phyloP scores from a whole-genome alignment of 1,140 invertebrate genomes.

The Chelonus insularis region DNA sequence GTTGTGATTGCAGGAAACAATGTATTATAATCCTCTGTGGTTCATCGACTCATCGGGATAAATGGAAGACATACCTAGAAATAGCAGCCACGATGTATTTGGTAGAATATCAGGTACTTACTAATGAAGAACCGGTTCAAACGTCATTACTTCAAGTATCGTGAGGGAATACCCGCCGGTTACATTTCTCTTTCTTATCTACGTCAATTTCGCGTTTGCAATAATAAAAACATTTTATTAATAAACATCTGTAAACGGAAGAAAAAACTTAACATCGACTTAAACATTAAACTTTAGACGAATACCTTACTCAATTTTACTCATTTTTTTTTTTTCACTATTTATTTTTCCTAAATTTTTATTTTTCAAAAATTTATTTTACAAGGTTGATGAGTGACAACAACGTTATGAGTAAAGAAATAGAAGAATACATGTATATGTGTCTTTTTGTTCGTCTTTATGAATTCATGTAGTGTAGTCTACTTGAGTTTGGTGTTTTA shows the following conservation, averaged over 20 bases:
- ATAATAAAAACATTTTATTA: background rate
- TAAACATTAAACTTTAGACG: too few relatives aligned
- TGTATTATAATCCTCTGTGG: background rate
- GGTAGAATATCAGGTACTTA: constrained; percentile 10
- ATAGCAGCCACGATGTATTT: constrained; percentile 7
- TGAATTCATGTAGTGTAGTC: too few relatives aligned
- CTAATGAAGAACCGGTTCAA: constrained; percentile 6
- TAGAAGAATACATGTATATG: background rate
- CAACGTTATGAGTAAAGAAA: background rate
- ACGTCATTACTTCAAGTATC: constrained; percentile 4
- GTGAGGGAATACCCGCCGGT: constrained; percentile 7
- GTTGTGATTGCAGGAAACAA: background rate
- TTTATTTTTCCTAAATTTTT: too few relatives aligned
- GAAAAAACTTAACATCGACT: too few relatives aligned
- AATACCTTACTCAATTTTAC: too few relatives aligned
- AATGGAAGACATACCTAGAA: background rate
- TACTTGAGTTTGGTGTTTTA: background rate
- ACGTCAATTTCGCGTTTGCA: background rate
- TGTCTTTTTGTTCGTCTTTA: too few relatives aligned
- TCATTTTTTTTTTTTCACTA: too few relatives aligned
- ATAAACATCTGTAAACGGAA: too few relatives aligned
- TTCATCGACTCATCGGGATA: background rate
- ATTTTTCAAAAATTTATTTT: too few relatives aligned
- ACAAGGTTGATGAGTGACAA: too few relatives aligned
- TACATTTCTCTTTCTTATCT: constrained; percentile 1